Conservation (phyloP, 1,140 invertebrate genomes). For the Amphibalanus amphitrite region DNA sequence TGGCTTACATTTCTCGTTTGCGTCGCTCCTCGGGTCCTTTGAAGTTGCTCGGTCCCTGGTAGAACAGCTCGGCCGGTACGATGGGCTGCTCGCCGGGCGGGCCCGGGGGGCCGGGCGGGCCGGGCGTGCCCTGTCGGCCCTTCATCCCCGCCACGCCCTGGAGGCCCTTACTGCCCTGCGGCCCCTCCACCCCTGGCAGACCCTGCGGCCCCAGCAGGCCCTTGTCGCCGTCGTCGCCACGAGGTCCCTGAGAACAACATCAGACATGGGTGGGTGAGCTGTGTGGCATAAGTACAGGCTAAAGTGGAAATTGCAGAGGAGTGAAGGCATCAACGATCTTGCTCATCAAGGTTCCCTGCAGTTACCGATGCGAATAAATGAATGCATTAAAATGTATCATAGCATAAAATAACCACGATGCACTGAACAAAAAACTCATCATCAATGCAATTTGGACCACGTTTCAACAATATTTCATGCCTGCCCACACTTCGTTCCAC, state of each 20-base stretch:
- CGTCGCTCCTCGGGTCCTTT: slow-evolving; percentile 34
- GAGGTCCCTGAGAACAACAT: slow-evolving; percentile 25
- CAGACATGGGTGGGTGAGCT: no score
- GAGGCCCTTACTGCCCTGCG: slow-evolving; percentile 46
- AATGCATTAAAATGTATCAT: no score
- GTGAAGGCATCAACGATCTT: no score
- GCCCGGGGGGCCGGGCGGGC: slow-evolving; percentile 45
- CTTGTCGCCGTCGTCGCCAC: slow-evolving; percentile 31
- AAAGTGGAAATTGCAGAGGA: no score
- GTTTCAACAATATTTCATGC: no score
- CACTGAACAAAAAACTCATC: no score
- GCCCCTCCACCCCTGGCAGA: slow-evolving; percentile 39
- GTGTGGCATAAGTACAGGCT: no score
- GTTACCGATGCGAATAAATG: no score
- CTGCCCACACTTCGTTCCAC: no score
- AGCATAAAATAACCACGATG: no score
- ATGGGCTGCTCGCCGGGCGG: slow-evolving; percentile 50
- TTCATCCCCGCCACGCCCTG: slow-evolving; percentile 47
- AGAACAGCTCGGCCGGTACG: slow-evolving; percentile 40
- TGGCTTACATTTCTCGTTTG: not conserved
- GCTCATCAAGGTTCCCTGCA: no score
- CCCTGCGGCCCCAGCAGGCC: slow-evolving; percentile 36
- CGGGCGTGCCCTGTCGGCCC: slow-evolving; percentile 52
- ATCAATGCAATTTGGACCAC: no score
- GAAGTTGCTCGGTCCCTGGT: slow-evolving; percentile 39